Conservation (phyloP, 2,797 vertebrate species). For the Pseudocheirus occidentalis region DNA sequence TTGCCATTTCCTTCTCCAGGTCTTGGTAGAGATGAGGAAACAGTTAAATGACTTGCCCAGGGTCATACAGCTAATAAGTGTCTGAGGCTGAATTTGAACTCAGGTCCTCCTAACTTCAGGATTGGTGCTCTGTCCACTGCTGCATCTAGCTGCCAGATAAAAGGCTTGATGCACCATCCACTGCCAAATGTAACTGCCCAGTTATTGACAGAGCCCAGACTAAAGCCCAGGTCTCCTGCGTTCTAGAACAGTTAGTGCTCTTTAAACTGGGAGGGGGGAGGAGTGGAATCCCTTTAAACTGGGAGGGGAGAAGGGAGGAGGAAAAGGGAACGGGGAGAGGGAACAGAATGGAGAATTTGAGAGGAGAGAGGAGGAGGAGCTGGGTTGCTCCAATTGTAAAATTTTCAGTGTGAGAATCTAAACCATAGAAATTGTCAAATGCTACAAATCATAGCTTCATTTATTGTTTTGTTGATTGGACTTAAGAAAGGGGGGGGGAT, state of each 20-base stretch:
- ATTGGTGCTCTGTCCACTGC: background rate
- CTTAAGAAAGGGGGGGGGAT: background rate
- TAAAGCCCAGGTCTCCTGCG: background rate
- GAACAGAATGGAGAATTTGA: background rate
- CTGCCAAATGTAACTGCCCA: background rate
- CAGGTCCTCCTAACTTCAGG: background rate
- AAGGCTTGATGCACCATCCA: background rate
- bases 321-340: background rate
- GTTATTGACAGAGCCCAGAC: background rate
- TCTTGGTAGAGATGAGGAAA: background rate
- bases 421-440: background rate
- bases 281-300: background rate
- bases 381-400: background rate
- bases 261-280: background rate
- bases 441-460: background rate
- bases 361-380: background rate
- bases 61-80: background rate
- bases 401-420: background rate
- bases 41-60: background rate
- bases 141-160: background rate
- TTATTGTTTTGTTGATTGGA: background rate
- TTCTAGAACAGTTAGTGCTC: background rate
- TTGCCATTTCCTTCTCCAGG: background rate
- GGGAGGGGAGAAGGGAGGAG: background rate
- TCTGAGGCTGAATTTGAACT: background rate